phyloP scores from a whole-genome alignment of 1,140 invertebrate genomes.

The Calephelis virginiensis region DNA sequence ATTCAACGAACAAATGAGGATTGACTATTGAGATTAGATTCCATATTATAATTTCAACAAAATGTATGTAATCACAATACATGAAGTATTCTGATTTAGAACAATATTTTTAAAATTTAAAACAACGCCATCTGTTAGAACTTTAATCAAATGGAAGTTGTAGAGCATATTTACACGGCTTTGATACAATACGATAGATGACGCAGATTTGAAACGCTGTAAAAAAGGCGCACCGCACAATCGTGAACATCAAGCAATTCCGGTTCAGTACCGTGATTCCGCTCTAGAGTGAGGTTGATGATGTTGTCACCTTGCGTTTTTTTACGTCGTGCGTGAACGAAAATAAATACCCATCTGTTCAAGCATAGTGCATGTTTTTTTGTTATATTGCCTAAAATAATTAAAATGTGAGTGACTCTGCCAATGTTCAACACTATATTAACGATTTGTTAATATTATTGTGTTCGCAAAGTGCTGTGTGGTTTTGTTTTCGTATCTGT shows the following conservation, averaged over 20 bases:
- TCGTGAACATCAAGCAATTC: constrained; percentile 26
- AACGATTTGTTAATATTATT: constrained; percentile 44
- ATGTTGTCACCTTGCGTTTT: constrained; percentile 26
- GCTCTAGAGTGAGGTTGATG: constrained; percentile 34
- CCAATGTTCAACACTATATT: constrained; percentile 33
- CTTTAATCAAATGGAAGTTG: neutral
- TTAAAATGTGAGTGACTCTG: constrained; percentile 50
- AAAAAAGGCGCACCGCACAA: constrained; percentile 12
- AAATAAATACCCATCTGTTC: constrained; percentile 73
- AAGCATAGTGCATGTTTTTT: constrained; percentile 70
- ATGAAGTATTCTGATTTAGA: too few species aligned
- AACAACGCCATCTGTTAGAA: constrained; percentile 20
- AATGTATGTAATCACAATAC: too few species aligned
- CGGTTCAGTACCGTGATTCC: constrained; percentile 60
- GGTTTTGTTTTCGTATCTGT: constrained; percentile 65
- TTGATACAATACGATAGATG: constrained; percentile 39
- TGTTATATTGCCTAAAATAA: constrained; percentile 52
- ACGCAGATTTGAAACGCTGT: constrained; percentile 29
- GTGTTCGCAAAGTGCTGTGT: constrained; percentile 50
- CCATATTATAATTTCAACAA: too few species aligned
- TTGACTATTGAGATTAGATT: too few species aligned
- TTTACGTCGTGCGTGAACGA: constrained; percentile 58
- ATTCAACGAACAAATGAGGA: too few species aligned
- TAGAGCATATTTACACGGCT: neutral
- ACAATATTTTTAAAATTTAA: neutral